Base-by-base conservation (phyloP, 2,888 invertebrate genomes). In the Ormyrus rosae region DNA sequence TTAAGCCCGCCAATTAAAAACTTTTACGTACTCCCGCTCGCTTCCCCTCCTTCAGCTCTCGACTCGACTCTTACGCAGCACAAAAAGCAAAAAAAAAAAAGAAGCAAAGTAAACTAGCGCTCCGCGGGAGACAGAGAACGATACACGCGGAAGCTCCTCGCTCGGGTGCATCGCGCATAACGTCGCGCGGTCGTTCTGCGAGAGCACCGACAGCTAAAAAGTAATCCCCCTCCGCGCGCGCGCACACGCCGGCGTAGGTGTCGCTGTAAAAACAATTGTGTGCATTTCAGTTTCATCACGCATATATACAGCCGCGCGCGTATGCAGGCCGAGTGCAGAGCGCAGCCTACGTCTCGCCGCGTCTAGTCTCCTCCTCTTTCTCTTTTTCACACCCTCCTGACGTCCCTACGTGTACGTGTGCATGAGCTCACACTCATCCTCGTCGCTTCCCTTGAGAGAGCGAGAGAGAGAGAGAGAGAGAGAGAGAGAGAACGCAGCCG, bases 321-420 rank as follows among this genome's bases (percentile, higher is more conserved):
- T 19, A 19, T 19, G 19, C 19, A 19, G 19, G 19, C 19, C 19
- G n/a, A 60, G 48, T 6, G 73, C 78, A 65, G 69, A 76, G 77
- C 74, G 76, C 78, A 63, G 70, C 63, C 53, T 71, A 55, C 70
- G 65, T 76, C 73, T 78, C 76, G 75, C 67, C 72, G 50, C 68
- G 68, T 81, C 80, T 70, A 48, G 78, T 77, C 69, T 45, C 13
- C 68, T 51, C 63, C 73, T 53, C 69, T 70, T 69, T 78, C 80
- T 69, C 85, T 85, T 86, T 86, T 88, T 87, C 86, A 87, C 87
- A 86, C 87, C 86, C 87, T 88, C 83, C 84, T 85, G 85, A 87
- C 84, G 85, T 83, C 83, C 84, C 86, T n/a, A 84, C 83, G 84
- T 81, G 78, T 84, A 85, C 81, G 84, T 79, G 83, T 79, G 77